A percentile compares a stretch with the other conserved stretches of the same genome.
Evolutionary conservation across 2,113 vertebrate genomes (phyloP).

Genomic region (Apistogramma diplotaenia): DNA sequence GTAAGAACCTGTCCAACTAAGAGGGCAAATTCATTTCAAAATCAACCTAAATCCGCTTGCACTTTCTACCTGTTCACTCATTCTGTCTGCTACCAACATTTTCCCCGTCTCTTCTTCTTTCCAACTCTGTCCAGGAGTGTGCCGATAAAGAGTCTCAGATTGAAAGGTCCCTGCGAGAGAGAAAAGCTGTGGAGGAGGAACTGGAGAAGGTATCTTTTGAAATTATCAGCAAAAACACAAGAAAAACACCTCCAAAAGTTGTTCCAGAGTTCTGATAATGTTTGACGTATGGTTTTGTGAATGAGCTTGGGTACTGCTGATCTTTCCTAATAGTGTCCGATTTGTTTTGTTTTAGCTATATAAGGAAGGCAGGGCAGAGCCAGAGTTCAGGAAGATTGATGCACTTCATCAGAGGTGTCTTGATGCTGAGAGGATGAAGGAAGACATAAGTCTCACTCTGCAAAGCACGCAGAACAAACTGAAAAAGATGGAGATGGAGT

Average conservation of each 20-base stretch:
- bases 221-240: neutral
- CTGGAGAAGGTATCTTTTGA: constrained; percentile 84
- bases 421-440: constrained; percentile 82
- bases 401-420: constrained; percentile 88
- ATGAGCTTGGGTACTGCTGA: neutral
- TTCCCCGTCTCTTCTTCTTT: neutral
- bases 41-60: constrained; percentile 8
- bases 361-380: constrained; percentile 80
- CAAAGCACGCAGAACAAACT: constrained; percentile 85
- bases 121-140: constrained; percentile 81
- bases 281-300: neutral
- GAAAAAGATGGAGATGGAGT: constrained; percentile 89
- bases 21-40: constrained; percentile 3
- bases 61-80: neutral
- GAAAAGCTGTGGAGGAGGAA: constrained; percentile 89
- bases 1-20: constrained; percentile 65
- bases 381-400: constrained; percentile 84
- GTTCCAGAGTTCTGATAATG: neutral
- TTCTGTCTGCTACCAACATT: neutral
- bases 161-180: constrained; percentile 85
- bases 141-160: constrained; percentile 87
- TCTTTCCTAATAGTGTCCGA: neutral
- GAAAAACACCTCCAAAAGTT: neutral
- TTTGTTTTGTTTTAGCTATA: constrained; percentile 75
- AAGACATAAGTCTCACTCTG: constrained; percentile 84